Base-by-base conservation (phyloP, 2,797 vertebrate species). In the Miichthys miiuy region DNA sequence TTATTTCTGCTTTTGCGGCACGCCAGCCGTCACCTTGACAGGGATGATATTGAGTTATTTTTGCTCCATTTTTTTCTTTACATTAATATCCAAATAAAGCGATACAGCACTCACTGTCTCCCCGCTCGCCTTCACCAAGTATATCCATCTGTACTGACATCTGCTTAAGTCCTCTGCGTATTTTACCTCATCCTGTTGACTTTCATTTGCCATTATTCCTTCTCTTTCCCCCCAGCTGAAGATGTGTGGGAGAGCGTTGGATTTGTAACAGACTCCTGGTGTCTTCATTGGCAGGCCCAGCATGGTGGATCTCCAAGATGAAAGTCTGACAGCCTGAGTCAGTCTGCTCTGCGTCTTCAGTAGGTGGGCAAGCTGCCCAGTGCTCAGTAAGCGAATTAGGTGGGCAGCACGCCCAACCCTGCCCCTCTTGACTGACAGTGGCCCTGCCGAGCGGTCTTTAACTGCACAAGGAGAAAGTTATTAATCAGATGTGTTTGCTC, bases 381-480 rank as follows among this genome's bases (percentile, higher is more conserved):
- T 83, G 83, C 87, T 88, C 87, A 78, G 89, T 89, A 87, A 91
- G 88, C 68, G 68, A 91, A 93, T 91, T 82, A 93, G 84, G 79
- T 87, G 87, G 92, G 91, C 90, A 83, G 63, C 1, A 14, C 3
- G 87, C 89, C 88, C 79, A 74, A 56, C 64, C 2, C 80, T 27
- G 79, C 70, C 84, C 82, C 73, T 65, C 65, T 54, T 91, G 91
- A 91, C 88, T 88, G 89, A 91, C 89, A 89, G 86, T 61, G 76
- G 81, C 75, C 88, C 85, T 16, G 88, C 84, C 20, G 82, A 80
- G 83, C 63, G 12, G 30, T 82, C 84, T 89, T 90, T 84, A 92
- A 83, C 88, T 79, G 78, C 83, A 89, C 87, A 88, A 89, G 89
- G 91, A 92, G 83, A 88, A 87, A 79, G 83, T 87, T 91, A 92